Evolutionary conservation across 2,888 invertebrate genomes (phyloP).

Genomic region (Pedicia rivosa): DNA sequence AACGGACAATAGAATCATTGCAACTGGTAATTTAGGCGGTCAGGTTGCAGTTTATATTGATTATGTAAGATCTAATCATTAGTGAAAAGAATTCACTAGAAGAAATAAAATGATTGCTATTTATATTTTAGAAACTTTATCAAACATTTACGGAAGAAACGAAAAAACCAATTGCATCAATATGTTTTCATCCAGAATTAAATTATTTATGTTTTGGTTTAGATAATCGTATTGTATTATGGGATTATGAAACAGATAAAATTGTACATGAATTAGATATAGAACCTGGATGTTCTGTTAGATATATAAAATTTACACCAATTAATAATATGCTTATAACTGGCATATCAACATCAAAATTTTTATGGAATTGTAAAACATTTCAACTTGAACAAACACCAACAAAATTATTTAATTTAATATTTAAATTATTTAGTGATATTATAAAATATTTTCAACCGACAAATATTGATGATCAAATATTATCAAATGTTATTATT

Average conservation of each 20-base stretch:
- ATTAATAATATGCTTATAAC: constrained; percentile 5
- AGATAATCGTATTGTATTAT: constrained; percentile 3
- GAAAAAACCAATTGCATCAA: constrained; percentile 3
- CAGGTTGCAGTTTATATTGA: constrained; percentile 2
- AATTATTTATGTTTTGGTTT: constrained; percentile 3
- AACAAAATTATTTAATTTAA: no score
- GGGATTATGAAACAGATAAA: constrained; percentile 1
- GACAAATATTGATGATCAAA: no score
- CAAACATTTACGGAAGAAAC: background rate
- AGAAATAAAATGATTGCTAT: background rate
- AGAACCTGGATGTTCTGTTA: background rate
- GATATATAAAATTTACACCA: constrained; percentile 6
- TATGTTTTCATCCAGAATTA: constrained; percentile 3
- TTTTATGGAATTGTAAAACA: no score
- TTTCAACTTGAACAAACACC: no score
- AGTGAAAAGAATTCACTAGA: background rate
- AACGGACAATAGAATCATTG: background rate
- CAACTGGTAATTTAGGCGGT: constrained; percentile 5
- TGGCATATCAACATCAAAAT: constrained; percentile 3
- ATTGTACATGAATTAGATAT: background rate
- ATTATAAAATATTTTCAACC: no score
- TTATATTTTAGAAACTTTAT: background rate
- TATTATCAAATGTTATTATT: no score
- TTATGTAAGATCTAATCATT: background rate
- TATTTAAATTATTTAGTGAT: no score